These are phyloP conservation scores for Hypercompe scribonia DNA, from an alignment of 2,888 invertebrate genomes.

Conservation along the genomic window DNA sequence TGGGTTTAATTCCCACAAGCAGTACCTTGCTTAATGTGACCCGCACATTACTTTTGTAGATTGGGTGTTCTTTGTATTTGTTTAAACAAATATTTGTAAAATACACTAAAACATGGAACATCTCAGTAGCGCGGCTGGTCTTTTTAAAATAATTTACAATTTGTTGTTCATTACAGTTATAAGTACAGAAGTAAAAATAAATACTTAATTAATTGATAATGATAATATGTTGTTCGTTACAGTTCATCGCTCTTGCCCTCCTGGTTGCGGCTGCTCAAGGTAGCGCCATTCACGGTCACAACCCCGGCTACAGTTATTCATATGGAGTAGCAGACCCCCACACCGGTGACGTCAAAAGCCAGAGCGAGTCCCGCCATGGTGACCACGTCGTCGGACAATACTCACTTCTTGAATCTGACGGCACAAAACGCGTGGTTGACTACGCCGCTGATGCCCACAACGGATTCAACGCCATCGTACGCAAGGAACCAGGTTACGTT, in stretches of 20 bases:
- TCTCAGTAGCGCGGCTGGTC: too few species aligned
- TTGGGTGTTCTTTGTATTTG: too few species aligned
- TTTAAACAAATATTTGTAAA: too few species aligned
- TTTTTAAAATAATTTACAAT: neutral
- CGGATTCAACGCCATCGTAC: constrained; percentile 86
- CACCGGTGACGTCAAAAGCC: constrained; percentile 84
- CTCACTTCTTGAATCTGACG: constrained; percentile 86
- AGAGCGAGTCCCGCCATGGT: constrained; percentile 88
- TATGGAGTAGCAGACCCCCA: constrained; percentile 81
- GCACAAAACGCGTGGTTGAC: constrained; percentile 88
- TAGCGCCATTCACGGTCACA: constrained; percentile 69
- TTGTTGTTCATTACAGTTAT: constrained; percentile 70
- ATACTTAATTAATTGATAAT: too few species aligned
- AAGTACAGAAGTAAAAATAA: too few species aligned
- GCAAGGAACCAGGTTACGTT: constrained; percentile 77
- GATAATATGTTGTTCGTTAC: constrained; percentile 49
- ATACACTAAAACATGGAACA: too few species aligned
- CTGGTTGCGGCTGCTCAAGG: constrained; percentile 78
- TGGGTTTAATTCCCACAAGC: too few species aligned
- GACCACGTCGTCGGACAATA: constrained; percentile 86
- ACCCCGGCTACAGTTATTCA: constrained; percentile 75
- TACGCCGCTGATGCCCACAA: constrained; percentile 84
- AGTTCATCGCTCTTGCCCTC: constrained; percentile 80
- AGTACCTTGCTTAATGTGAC: too few species aligned
- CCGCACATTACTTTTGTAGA: too few species aligned